Percentiles rank a stretch among this genome's conserved stretches.
These are phyloP conservation scores for Eumeta japonica DNA, from an alignment of 1,140 invertebrate species.

Conservation along the genomic window DNA sequence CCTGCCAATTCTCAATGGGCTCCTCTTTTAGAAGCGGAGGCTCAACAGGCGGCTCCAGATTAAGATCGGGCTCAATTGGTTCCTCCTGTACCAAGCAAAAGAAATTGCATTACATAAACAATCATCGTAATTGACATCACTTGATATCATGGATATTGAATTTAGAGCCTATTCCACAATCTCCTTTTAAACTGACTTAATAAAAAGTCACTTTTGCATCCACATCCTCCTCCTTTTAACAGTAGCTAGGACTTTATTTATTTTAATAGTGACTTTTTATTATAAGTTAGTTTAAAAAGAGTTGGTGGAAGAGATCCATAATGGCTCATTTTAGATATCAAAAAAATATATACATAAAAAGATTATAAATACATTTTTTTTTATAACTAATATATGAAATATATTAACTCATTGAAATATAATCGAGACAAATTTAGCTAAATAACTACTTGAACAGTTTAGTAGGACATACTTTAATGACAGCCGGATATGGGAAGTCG, in stretches of 20 bases:
- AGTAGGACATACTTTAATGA: conserved; percentile 30
- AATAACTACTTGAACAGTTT: background rate
- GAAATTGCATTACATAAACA: background rate
- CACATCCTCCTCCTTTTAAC: background rate
- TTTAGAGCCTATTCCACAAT: too few relatives aligned
- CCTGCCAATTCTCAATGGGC: conserved; percentile 46
- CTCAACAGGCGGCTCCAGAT: conserved; percentile 26
- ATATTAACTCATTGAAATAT: too few relatives aligned
- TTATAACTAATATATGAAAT: too few relatives aligned
- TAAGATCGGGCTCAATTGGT: conserved; percentile 39
- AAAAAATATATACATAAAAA: background rate
- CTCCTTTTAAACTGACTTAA: background rate
- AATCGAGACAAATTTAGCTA: conserved; percentile 3
- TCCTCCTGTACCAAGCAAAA: conserved; percentile 26
- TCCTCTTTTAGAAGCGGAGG: conserved; percentile 41
- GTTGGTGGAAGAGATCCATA: too few relatives aligned
- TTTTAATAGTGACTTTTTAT: background rate
- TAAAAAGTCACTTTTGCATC: background rate
- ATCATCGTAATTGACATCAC: background rate
- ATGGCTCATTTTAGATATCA: background rate
- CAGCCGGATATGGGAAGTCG: conserved; percentile 36
- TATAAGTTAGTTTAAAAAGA: background rate
- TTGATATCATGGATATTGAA: too few relatives aligned
- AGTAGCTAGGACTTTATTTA: background rate
- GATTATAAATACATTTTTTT: too few relatives aligned